Base-by-base conservation (phyloP, 2,797 vertebrate genomes). In the Erethizon dorsatum region DNA sequence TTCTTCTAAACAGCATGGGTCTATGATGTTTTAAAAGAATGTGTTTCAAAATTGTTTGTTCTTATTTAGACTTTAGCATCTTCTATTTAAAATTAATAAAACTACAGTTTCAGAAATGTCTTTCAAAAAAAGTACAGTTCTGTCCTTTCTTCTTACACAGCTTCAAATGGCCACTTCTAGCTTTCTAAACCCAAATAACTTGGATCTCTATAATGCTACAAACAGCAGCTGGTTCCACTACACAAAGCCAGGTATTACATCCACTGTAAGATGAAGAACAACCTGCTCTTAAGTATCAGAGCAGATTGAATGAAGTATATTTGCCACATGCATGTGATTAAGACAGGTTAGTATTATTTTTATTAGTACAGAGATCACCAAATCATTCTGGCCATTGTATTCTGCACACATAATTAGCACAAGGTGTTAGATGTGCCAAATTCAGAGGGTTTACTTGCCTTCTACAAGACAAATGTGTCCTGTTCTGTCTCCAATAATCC, bases 181-280 rank as follows among this genome's bases (percentile, higher is more conserved):
- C 20, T 94, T 97, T 97, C 67, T 57, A 96, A 89, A 95, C 56
- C 26, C 96, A 87, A 97, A 69, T 8, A 95, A 78, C n/a, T 83
- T 59, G 59, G 17, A 65, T 95, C 59, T 93, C 61, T 37, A 52
- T 1, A 91, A 41, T 45, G 88, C 56, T 94, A 93, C 73, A 47
- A 3, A 56, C 20, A 95, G 47, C 41, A 83, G 3, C 57, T 71
- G n/a, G 96, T 69, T 78, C 79, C 24, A 84, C 57, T 20, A 79
- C 31, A 33, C 24, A 89, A 95, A 54, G 3, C 67, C 10, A 57
- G 0, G 78, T 33, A 88, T 57, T 89, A 50, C 52, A 88, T 80
- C 47, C 37, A 61, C 56, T 61, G 73, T 28, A 78, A 77, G 88
- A 93, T 61, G 0, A 57, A 95, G 37, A 45, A 97, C 33, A 45